Percentiles rank a stretch among this genome's conserved stretches.
phyloP scores from a whole-genome alignment of 2,113 vertebrate genomes.

The Acanthochromis polyacanthus region DNA sequence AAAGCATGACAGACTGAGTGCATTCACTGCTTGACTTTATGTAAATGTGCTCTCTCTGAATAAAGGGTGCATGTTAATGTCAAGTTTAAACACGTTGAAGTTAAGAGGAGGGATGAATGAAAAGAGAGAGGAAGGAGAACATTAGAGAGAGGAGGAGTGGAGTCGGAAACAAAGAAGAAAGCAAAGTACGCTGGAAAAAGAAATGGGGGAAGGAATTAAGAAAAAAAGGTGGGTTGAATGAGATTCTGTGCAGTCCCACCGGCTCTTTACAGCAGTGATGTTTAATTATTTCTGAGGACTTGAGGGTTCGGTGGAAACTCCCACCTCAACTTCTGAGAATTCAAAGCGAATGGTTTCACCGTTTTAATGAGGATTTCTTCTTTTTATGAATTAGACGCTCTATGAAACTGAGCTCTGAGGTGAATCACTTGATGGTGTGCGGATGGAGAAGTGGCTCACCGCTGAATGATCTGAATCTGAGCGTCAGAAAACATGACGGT shows the following conservation, averaged over 20 bases:
- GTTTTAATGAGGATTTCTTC: neutral
- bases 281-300: constrained; percentile 60
- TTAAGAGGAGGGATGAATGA: constrained; percentile 13
- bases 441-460: neutral
- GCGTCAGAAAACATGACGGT: neutral
- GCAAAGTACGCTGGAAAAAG: constrained; percentile 8
- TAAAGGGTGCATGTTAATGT: constrained; percentile 50
- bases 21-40: no score
- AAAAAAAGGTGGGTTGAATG: constrained; percentile 34
- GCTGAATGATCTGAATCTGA: no score
- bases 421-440: neutral
- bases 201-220: constrained; percentile 13
- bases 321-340: constrained; percentile 20
- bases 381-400: constrained; percentile 37
- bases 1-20: no score
- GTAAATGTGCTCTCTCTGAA: neutral
- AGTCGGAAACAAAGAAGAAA: neutral
- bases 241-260: constrained; percentile 33
- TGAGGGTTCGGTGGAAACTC: constrained; percentile 38
- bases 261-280: constrained; percentile 30
- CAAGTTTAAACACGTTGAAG: constrained; percentile 30
- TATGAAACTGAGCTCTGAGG: constrained; percentile 1
- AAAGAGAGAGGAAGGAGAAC: constrained; percentile 2
- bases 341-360: constrained; percentile 31
- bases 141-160: constrained; percentile 12